Base-by-base conservation (phyloP, 2,797 vertebrate genomes). In the Chanos chanos region DNA sequence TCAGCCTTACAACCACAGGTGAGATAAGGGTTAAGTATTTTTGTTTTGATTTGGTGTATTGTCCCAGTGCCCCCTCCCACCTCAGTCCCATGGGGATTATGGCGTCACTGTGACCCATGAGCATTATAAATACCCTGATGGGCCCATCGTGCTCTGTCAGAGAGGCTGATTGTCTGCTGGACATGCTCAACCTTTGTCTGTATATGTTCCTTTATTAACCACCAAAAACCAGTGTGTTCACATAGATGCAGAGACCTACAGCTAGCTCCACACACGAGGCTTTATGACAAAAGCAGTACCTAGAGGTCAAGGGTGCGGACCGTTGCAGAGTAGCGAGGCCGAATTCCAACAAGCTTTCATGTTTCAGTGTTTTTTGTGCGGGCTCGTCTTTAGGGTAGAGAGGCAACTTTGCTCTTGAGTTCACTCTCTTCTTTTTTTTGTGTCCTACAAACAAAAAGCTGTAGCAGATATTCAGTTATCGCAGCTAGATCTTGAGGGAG, bases 61-160 rank as follows among this genome's bases (percentile, higher is more conserved):
- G 83, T 87, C 71, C 54, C 22, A 2, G 62, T 73, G 72, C 79
- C 85, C 80, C 87, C 88, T 87, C 88, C 89, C 77, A 70, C 12
- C 43, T 19, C 57, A 51, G 48, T 53, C 51, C 49, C 64, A 54
- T 70, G 78, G 69, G 71, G 66, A 77, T 70, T 48, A 75, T 25
- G 49, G 65, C 75, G 73, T 78, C 61, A 68, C 70, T 30, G 62
- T 72, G 64, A 72, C 71, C 64, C 77, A 57, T 64, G 70, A 72
- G 71, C 62, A 57, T 89, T 90, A 92, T 92, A 91, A 89, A 92
- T 89, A 87, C 81, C 75, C 80, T 82, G 76, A 65, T 37, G 63
- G 74, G 70, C 75, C 82, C 80, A 78, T 81, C 73, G 77, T 83
- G 79, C 81, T 81, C 85, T 81, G 78, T 78, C 86, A 89, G 84